Evolutionary conservation across 2,888 invertebrate species (phyloP).

Genomic region (Arenicola marina): DNA sequence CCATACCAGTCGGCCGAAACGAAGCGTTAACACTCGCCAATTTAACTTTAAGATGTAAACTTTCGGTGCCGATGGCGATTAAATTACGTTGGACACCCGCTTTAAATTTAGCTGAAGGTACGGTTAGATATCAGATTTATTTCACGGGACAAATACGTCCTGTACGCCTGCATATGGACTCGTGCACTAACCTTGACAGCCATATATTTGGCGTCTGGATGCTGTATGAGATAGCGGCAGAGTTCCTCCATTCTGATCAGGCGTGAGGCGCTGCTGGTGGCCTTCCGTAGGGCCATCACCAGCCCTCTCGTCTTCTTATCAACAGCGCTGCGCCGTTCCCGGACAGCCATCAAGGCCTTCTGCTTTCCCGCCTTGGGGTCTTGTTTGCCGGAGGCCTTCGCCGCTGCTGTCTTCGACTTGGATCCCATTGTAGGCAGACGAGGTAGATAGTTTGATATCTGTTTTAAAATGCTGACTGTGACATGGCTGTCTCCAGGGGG

Average conservation of each 20-base stretch:
- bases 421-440: background rate
- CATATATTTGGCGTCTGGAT: slow-evolving; percentile 74
- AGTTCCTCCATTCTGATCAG: slow-evolving; percentile 73
- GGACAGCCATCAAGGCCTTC: background rate
- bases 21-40: too few species aligned
- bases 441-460: background rate
- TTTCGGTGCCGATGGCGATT: background rate
- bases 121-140: too few species aligned
- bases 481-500: background rate
- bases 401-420: background rate
- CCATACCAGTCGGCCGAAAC: too few species aligned
- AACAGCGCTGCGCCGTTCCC: slow-evolving; percentile 4
- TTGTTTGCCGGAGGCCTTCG: background rate
- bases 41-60: background rate
- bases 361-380: background rate
- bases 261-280: slow-evolving; percentile 63
- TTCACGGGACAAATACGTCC: too few species aligned
- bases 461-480: background rate
- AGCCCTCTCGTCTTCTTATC: slow-evolving; percentile 40
- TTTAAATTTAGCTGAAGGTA: too few species aligned
- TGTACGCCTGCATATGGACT: background rate
- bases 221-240: slow-evolving; percentile 73
- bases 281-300: slow-evolving; percentile 38
- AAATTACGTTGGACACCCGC: too few species aligned
- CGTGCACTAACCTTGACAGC: slow-evolving; percentile 68